Percentiles rank a stretch among this genome's conserved stretches.
These are phyloP conservation scores for Papilio polytes DNA, from an alignment of 1,140 invertebrate species.

Conservation along the genomic window DNA sequence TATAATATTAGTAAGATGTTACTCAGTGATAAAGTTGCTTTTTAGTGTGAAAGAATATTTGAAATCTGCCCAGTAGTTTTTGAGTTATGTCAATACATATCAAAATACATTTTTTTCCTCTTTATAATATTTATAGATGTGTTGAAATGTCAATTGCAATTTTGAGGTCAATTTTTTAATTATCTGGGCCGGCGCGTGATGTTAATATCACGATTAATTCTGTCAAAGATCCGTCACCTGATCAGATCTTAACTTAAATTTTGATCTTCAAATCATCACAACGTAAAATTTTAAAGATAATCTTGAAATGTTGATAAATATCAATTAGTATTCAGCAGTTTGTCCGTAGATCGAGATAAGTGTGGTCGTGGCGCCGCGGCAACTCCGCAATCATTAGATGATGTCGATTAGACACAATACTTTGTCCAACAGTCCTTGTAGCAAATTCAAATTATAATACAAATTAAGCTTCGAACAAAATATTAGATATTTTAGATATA, in stretches of 20 bases:
- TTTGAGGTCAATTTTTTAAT: not conserved
- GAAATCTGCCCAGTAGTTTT: too few relatives aligned
- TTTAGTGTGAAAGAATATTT: too few relatives aligned
- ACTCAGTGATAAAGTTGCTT: too few relatives aligned
- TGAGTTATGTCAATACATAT: too few relatives aligned
- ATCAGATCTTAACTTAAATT: not conserved
- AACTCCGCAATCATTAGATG: conserved; percentile 64
- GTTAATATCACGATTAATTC: too few relatives aligned
- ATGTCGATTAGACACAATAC: conserved; percentile 62
- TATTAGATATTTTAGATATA: conserved; percentile 1
- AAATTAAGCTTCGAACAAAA: conserved; percentile 29
- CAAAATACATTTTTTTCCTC: too few relatives aligned
- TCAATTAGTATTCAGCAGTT: conserved; percentile 64
- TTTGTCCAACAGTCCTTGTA: conserved; percentile 58
- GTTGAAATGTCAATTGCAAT: not conserved
- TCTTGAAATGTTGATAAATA: conserved; percentile 47
- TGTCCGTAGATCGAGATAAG: conserved; percentile 61
- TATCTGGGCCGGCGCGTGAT: not conserved
- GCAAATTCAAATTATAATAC: conserved; percentile 48
- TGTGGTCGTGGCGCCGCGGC: conserved; percentile 57
- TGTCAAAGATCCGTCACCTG: too few relatives aligned
- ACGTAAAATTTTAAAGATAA: not conserved
- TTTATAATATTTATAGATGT: not conserved
- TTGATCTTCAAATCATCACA: not conserved
- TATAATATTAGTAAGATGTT: too few relatives aligned